These are phyloP conservation scores for Aphelocoma coerulescens DNA, from an alignment of 2,113 vertebrate species.

Conservation along the genomic window DNA sequence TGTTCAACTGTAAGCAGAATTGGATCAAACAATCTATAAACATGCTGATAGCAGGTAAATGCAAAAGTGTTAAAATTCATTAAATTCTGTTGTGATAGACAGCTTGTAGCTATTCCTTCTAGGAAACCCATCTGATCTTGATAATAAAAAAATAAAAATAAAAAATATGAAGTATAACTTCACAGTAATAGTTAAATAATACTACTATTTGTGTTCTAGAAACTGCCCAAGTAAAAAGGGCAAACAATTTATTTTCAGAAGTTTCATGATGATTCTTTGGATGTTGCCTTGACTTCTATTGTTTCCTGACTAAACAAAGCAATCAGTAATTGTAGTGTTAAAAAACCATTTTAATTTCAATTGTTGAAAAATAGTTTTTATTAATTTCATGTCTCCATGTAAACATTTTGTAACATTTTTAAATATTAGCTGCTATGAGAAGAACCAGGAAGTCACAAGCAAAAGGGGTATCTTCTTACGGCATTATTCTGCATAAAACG, in stretches of 20 bases:
- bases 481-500: not conserved
- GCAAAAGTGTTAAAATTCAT: not conserved
- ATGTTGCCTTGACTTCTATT: not conserved
- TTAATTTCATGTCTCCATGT: not conserved
- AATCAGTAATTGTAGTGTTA: not conserved
- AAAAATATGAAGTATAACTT: not conserved
- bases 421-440: not conserved
- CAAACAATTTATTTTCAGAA: not conserved
- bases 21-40: not conserved
- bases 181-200: not conserved
- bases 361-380: not conserved
- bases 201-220: not conserved
- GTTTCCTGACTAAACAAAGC: not conserved
- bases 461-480: not conserved
- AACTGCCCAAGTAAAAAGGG: not conserved
- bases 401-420: not conserved
- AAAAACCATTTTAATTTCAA: not conserved
- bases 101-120: not conserved
- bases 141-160: not conserved
- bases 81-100: not conserved
- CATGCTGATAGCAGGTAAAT: not conserved
- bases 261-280: not conserved
- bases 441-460: not conserved
- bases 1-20: not conserved
- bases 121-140: not conserved